Evolutionary conservation across 2,888 invertebrate genomes (phyloP), one percentile per base, ranked within the genome.

Genomic region (Scrobipalpa costella): DNA sequence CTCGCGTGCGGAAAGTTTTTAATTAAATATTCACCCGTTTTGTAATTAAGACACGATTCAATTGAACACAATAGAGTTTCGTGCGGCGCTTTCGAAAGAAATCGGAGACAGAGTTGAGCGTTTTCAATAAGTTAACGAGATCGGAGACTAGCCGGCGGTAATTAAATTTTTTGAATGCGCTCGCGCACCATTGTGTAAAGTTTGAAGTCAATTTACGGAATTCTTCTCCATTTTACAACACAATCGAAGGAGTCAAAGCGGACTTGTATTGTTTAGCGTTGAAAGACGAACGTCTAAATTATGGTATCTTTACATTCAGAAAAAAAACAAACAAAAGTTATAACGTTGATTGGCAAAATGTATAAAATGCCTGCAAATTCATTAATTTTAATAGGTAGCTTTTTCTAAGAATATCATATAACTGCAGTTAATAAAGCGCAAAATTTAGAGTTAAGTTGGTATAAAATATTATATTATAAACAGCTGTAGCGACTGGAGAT

Each of bases 1-100:
- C 87, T 88, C 86, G 90, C 88, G 86, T 88, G 88, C 85, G 84
- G 84, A 86, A 88, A 90, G 82, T 89, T 90, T 89, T 90, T 88
- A 90, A 89, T 90, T 89, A 90, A 89, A 89, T 88, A 89, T 88
- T 88, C 88, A 88, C 84, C 84, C 81, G 86, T 86, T 87, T 88
- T 83, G 88, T 90, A 88, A 90, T 90, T 86, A 88, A 90, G 87
- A 88, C 83, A 83, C 81, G 80, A 86, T 88, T 86, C 82, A 84
- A 86, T 85, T 81, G 84, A 79, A 78, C 75, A 86, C 84, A 86
- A 85, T 84, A 76, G 81, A 80, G 81, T 77, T 84, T 80, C 78
- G 80, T 82, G 78, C 74, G 77, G 75, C 76, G 75, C 79, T 79
- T 84, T 83, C 77, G 69, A 85, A 85, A 84, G 81, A 85, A 85